Evolutionary conservation across 2,888 invertebrate genomes (phyloP).

Genomic region (Cephus runcator): DNA sequence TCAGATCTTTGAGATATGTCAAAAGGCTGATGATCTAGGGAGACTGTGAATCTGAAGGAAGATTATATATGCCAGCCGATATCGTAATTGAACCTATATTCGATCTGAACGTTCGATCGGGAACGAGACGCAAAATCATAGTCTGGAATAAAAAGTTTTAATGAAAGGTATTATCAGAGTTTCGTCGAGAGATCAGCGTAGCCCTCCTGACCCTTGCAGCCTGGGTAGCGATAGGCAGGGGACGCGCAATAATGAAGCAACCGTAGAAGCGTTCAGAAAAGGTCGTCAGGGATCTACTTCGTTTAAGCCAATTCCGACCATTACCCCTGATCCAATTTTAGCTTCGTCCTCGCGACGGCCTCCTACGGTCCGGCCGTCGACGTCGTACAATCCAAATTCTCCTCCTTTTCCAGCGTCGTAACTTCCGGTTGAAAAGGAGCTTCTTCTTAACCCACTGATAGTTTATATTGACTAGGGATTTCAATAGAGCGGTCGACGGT

Average conservation of each 20-base stretch:
- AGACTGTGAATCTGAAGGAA: neutral
- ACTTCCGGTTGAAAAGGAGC: conserved; percentile 22
- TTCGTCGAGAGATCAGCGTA: conserved; percentile 29
- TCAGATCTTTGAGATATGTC: neutral
- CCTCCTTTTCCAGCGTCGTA: conserved; percentile 2
- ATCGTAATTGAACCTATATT: neutral
- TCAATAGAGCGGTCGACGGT: conserved; percentile 8
- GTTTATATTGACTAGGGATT: neutral
- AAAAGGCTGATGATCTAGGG: neutral
- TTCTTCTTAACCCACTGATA: conserved; percentile 28
- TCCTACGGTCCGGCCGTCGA: conserved; percentile 38
- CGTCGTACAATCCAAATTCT: conserved; percentile 26
- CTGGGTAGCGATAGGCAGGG: conserved; percentile 29
- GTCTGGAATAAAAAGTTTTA: conserved; percentile 51
- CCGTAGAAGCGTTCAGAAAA: conserved; percentile 30
- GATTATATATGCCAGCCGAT: neutral
- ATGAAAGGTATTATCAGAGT: conserved; percentile 51
- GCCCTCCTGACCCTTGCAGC: neutral
- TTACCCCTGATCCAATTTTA: conserved; percentile 50
- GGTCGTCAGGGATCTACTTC: conserved; percentile 38
- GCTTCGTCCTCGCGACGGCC: conserved; percentile 43
- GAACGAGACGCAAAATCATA: neutral
- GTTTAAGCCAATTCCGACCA: conserved; percentile 52
- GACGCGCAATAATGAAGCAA: conserved; percentile 42
- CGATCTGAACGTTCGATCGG: neutral